A percentile compares a stretch with the other conserved stretches of the same genome.
Conservation (phyloP, 2,888 invertebrate genomes). For the Nephrotoma appendiculata region DNA sequence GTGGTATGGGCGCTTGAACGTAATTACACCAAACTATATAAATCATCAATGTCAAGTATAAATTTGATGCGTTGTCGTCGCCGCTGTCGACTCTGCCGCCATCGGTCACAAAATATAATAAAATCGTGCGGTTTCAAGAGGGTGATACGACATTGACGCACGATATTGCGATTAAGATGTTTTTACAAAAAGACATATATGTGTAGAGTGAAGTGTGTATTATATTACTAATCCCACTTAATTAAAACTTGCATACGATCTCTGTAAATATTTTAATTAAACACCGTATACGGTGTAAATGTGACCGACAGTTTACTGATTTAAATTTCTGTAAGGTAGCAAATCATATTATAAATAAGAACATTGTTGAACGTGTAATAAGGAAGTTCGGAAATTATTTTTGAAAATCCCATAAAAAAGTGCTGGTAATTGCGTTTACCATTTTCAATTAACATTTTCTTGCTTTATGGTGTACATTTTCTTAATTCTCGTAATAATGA, state of each 20-base stretch:
- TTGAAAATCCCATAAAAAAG: not conserved
- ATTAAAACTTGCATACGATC: not conserved
- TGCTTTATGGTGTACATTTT: not conserved
- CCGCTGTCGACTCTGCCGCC: not conserved
- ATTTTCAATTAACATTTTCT: not conserved
- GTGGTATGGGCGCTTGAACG: not conserved
- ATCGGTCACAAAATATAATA: not conserved
- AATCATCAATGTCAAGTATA: not conserved
- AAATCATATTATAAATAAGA: not conserved
- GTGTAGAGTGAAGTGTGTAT: not conserved
- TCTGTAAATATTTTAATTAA: not conserved
- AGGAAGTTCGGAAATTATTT: not conserved
- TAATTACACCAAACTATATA: not conserved
- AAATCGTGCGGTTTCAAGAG: not conserved
- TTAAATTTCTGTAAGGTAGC: not conserved
- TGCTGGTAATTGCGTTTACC: not conserved
- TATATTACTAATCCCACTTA: not conserved
- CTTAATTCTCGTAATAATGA: not conserved
- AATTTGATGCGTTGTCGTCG: not conserved
- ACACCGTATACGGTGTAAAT: not conserved
- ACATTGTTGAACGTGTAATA: not conserved
- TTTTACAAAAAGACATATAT: not conserved
- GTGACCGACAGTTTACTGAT: not conserved
- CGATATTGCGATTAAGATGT: not conserved
- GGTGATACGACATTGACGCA: not conserved